Percentiles rank a stretch among this genome's conserved stretches.
Evolutionary conservation across 2,797 vertebrate species (phyloP).

Genomic region (Oreochromis mossambicus): DNA sequence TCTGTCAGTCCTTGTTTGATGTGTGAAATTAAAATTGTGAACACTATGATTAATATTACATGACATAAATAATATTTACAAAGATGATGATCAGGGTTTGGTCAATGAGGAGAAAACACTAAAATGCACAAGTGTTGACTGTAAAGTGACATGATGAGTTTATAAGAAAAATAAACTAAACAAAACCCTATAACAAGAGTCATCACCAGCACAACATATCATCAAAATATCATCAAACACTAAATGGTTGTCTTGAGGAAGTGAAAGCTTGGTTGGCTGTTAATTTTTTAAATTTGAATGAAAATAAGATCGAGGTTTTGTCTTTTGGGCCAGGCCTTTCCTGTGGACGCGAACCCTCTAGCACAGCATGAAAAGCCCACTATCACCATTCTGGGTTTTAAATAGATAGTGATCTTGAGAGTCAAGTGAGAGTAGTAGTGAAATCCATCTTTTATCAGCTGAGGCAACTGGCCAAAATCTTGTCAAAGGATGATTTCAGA

Average conservation of each 20-base stretch:
- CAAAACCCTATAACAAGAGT: neutral
- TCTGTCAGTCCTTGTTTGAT: neutral
- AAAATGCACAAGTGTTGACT: neutral
- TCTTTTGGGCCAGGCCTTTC: neutral
- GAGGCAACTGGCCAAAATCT: neutral
- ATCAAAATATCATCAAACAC: neutral
- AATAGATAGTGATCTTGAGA: neutral
- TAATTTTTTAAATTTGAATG: accelerated
- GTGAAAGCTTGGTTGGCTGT: neutral
- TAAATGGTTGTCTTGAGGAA: neutral
- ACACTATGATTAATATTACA: neutral
- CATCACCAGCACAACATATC: accelerated
- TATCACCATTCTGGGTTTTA: neutral
- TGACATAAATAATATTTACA: neutral
- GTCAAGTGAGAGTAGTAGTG: neutral
- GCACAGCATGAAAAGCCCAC: accelerated
- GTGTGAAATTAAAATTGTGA: neutral
- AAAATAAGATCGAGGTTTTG: neutral
- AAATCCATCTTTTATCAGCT: neutral
- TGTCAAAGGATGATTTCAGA: neutral
- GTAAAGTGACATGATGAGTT: neutral
- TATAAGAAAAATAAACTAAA: neutral
- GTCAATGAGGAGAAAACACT: neutral
- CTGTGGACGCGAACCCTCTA: neutral
- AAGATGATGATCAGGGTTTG: neutral